Conservation (phyloP, 1,140 invertebrate genomes). For the Drosophila navojoa region DNA sequence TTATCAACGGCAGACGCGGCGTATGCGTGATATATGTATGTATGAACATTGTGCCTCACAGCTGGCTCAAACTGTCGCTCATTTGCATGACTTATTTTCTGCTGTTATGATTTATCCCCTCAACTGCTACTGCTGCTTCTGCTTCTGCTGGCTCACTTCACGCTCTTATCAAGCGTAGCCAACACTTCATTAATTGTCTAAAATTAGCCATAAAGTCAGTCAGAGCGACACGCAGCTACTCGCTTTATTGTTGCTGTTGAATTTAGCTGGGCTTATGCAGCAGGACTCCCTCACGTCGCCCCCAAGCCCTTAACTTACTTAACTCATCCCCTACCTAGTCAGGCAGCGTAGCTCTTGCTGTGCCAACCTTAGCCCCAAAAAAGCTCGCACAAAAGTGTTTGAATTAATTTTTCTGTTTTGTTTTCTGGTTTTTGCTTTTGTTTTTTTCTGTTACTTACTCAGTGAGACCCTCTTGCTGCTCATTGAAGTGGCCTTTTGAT, state of each 20-base stretch:
- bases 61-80: conserved; percentile 59
- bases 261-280: conserved; percentile 3
- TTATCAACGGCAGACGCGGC: conserved; percentile 58
- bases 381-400: conserved; percentile 26
- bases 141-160: conserved; percentile 48
- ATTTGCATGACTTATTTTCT: conserved; percentile 74
- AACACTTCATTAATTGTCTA: conserved; percentile 82
- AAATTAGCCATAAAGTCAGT: conserved; percentile 75
- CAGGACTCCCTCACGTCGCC: neutral
- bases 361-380: conserved; percentile 6
- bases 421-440: conserved; percentile 6
- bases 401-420: conserved; percentile 31
- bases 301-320: neutral
- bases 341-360: neutral
- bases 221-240: conserved; percentile 38
- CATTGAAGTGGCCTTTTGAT: conserved; percentile 68
- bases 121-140: too few relatives aligned
- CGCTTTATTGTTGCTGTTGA: conserved; percentile 14
- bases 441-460: conserved; percentile 9
- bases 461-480: conserved; percentile 6
- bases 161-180: conserved; percentile 73
- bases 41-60: conserved; percentile 40
- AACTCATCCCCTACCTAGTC: neutral
- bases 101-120: conserved; percentile 6
- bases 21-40: conserved; percentile 73